These are phyloP conservation scores for Peromyscus aztecus DNA, from an alignment of 2,797 vertebrate species.

Conservation along the genomic window DNA sequence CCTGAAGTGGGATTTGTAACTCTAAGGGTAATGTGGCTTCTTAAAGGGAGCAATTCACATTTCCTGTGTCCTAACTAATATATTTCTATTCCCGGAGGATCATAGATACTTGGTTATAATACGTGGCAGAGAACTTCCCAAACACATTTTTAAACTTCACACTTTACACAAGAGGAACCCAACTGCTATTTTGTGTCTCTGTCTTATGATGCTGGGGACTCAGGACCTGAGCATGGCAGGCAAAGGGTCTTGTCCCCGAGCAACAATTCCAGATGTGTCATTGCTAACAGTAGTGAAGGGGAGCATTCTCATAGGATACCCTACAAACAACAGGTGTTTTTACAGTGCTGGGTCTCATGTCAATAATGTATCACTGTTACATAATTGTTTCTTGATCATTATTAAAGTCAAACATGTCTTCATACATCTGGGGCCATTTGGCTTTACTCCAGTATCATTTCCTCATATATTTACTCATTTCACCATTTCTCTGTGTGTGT, in stretches of 20 bases:
- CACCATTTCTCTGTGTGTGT: background rate
- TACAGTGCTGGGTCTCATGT: background rate
- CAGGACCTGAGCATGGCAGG: no score
- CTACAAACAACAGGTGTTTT: background rate
- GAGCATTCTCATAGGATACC: background rate
- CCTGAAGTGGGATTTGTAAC: background rate
- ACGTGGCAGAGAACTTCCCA: background rate
- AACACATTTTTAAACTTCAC: constrained; percentile 43
- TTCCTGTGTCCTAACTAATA: background rate
- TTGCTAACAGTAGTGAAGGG: background rate
- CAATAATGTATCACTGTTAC: background rate
- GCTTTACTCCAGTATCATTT: background rate
- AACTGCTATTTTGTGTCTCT: background rate
- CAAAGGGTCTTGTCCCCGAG: background rate
- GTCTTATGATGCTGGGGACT: background rate
- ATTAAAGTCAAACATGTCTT: background rate
- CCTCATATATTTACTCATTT: background rate
- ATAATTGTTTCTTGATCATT: background rate
- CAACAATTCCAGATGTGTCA: background rate
- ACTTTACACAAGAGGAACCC: background rate
- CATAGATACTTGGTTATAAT: constrained; percentile 4
- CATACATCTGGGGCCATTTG: background rate
- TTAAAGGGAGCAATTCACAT: background rate
- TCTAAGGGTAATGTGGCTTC: background rate
- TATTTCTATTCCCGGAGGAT: background rate